Evolutionary conservation across 2,113 vertebrate species (phyloP), one percentile per base, ranked within the genome.

Genomic region (Sarotherodon lohbergeri): DNA sequence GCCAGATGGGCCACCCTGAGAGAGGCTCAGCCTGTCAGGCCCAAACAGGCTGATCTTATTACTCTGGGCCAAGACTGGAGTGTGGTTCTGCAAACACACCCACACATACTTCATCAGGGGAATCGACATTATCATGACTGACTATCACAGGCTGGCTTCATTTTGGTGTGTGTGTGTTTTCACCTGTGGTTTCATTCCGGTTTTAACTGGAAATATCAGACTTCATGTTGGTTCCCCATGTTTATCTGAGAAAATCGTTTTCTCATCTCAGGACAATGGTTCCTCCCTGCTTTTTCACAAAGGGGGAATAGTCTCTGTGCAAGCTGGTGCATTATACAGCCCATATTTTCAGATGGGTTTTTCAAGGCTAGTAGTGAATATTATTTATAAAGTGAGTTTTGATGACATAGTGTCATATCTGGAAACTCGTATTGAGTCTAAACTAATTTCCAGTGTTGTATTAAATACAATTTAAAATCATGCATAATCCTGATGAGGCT

Each of bases 1-100:
- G 90, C 92, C 95, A 95, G 95, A 95, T 95, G 95, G 95, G 94
- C 94, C 95, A 95, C 94, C 94, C 93, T 92, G 92, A 92, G 84
- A 88, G 92, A 66, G 82, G 89, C 92, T 88, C 82, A 89, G 94
- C 61, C 89, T 88, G 88, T 86, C 92, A 22, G 88, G 82, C 81
- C 93, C 93, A 92, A 92, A 87, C 91, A 94, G 90, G 85, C 88
- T 90, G 94, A 93, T 95, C 95, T 46, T 81, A 87, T 96, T 95
- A 95, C 94, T 66, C 79, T 43, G 73, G 91, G 90, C 91, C 88
- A 87, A 89, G 86, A 59, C 89, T 55, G 89, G 88, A 91, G 92
- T 90, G 92, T 94, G 93, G 50, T 91, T 82, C 56, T 90, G 86
- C 79, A 86, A 86, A 87, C 59, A 57, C 79, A 82, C 71, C 68